Evolutionary conservation across 35 echinoderm and acorn worm genomes (phyloP).

Genomic region (Chiridota heheva): DNA sequence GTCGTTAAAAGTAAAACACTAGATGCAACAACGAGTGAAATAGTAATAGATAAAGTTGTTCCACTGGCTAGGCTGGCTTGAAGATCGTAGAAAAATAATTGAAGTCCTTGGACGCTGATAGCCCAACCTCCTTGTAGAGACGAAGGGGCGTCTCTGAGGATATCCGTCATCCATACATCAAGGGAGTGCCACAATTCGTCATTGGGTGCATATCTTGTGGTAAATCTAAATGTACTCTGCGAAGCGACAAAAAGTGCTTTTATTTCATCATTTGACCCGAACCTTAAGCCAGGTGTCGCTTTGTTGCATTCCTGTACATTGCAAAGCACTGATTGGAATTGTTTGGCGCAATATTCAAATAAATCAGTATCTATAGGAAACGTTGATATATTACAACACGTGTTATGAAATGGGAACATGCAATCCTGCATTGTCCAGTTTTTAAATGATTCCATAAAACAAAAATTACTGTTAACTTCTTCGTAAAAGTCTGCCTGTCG

Average conservation of each 20-base stretch:
- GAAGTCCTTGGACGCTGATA: conserved; percentile 12
- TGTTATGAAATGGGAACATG: conserved; percentile 12
- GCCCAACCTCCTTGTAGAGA: conserved; percentile 61
- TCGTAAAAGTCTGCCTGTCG: too few relatives aligned
- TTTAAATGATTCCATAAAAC: conserved; percentile 71
- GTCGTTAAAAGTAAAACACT: conserved; percentile 65
- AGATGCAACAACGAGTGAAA: conserved; percentile 54
- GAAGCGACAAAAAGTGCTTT: not conserved
- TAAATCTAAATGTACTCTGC: not conserved
- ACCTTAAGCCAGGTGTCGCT: not conserved
- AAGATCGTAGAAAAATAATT: conserved; percentile 61
- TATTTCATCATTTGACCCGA: not conserved
- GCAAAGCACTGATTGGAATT: not conserved
- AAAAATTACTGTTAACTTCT: too few relatives aligned
- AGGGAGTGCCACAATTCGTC: conserved; percentile 17
- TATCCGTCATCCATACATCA: too few relatives aligned
- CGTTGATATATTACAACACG: conserved; percentile 52
- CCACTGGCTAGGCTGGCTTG: conserved; percentile 60
- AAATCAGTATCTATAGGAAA: conserved; percentile 49
- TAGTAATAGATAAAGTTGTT: conserved; percentile 37
- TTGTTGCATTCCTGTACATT: not conserved
- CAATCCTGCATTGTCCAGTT: conserved; percentile 59
- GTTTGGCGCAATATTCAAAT: conserved; percentile 54
- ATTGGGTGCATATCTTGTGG: not conserved
- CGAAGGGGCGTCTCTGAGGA: conserved; percentile 51